Base-by-base conservation (phyloP, 2,113 vertebrate species). In the Monopterus albus region DNA sequence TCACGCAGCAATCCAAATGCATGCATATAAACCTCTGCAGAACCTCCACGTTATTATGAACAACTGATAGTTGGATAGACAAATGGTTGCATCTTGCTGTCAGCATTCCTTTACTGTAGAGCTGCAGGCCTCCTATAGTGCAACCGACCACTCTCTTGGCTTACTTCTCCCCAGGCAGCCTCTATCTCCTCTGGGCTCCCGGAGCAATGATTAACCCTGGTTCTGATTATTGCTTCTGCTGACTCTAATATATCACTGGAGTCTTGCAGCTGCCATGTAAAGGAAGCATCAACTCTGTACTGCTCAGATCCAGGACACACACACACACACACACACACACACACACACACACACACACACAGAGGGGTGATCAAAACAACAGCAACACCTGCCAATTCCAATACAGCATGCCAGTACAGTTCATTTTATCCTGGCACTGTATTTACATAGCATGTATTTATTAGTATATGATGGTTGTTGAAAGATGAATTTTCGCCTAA, bases 161-260 rank as follows among this genome's bases (percentile, higher is more conserved):
- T 81, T 45, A 72, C 77, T 67, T 79, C 83, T 82, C 89, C 86
- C 88, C 81, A 87, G 73, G 86, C 86, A 26, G 80, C 75, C 76
- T 82, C 76, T 67, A 62, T 85, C 75, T 85, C 78, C 49, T 85
- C 87, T 85, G 83, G 89, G 81, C 87, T 89, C 77, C 79, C 75
- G 35, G 65, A 85, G 93, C 91, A 93, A 94, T 93, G 91, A 93
- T 94, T 94, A 94, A 94, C 93, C 83, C 72, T 0, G 43, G 70
- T 81, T 72, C 82, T 93, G 91, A 93, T 93, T 91, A 93, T 93
- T 93, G 93, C 85, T 93, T 92, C 85, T 91, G 93, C 93, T 89
- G 93, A 93, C 89, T 91, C 90, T 91, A 91, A 92, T 93, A 91
- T 91, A 92, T 93, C 91, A 93, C 89, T 50, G 82, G 87, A 83